These are phyloP conservation scores for Uloborus plumipes DNA, from an alignment of 2,888 invertebrate species.

Conservation along the genomic window DNA sequence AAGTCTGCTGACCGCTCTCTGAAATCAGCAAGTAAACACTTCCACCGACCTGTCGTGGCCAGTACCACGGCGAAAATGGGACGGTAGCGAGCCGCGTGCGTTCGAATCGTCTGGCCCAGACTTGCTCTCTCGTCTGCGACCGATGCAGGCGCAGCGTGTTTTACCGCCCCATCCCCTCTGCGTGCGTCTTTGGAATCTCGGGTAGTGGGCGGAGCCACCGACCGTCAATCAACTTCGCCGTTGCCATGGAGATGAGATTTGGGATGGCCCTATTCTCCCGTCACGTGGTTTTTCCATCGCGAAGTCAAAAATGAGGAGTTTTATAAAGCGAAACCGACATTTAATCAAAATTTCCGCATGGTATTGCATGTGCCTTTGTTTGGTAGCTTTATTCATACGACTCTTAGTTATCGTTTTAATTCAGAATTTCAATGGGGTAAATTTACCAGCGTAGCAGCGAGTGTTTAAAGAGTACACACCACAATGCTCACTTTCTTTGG, in stretches of 20 bases:
- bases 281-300: constrained; percentile 36
- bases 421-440: no score
- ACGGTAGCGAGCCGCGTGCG: constrained; percentile 35
- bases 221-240: constrained; percentile 52
- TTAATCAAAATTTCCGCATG: no score
- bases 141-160: constrained; percentile 39
- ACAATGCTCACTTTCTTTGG: no score
- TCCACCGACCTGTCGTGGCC: constrained; percentile 30
- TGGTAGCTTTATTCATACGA: no score
- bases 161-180: constrained; percentile 38
- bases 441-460: no score
- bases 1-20: no score
- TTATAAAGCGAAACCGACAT: no score
- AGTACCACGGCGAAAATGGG: constrained; percentile 32
- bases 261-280: constrained; percentile 24
- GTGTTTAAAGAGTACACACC: no score
- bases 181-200: constrained; percentile 46
- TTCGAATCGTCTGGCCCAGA: constrained; percentile 37
- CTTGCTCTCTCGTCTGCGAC: constrained; percentile 37
- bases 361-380: no score
- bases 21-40: constrained; percentile 38
- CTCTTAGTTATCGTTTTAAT: no score
- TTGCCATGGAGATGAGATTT: constrained; percentile 48
- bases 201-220: constrained; percentile 51
- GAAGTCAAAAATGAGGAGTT: constrained; percentile 19